Conservation (phyloP, 2,888 invertebrate genomes). For the Tetrapedia diversipes region DNA sequence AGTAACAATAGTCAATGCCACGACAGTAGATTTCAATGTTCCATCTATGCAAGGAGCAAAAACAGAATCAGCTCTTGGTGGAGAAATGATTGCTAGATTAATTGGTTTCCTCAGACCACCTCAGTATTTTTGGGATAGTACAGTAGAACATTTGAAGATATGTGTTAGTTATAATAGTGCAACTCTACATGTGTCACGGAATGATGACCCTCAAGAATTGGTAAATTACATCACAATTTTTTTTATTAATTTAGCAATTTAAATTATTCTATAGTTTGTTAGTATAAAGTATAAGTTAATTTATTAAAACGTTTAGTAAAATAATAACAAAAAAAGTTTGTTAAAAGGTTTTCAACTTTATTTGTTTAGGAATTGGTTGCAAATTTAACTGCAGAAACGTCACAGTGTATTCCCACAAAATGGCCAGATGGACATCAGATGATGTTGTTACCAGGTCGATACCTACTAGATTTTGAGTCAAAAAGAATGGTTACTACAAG, state of each 20-base stretch:
- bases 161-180: constrained; percentile 92
- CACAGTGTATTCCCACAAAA: constrained; percentile 88
- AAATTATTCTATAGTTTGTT: background rate
- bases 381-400: constrained; percentile 88
- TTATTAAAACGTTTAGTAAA: background rate
- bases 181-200: constrained; percentile 83
- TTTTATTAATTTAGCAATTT: constrained; percentile 20
- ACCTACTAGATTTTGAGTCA: constrained; percentile 88
- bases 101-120: constrained; percentile 93
- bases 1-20: constrained; percentile 93
- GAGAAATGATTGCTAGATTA: constrained; percentile 90
- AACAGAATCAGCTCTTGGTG: constrained; percentile 87
- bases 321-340: background rate
- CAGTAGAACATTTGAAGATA: constrained; percentile 88
- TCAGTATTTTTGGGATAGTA: constrained; percentile 87
- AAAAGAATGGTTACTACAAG: constrained; percentile 84
- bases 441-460: constrained; percentile 85
- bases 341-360: constrained; percentile 11
- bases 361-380: constrained; percentile 84
- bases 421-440: constrained; percentile 85
- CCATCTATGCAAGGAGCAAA: constrained; percentile 88
- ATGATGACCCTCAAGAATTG: constrained; percentile 74
- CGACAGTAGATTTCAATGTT: constrained; percentile 90
- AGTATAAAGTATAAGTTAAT: background rate
- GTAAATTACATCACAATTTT: constrained; percentile 57